phyloP scores from a whole-genome alignment of 2,888 invertebrate species.

The Sipha maydis region DNA sequence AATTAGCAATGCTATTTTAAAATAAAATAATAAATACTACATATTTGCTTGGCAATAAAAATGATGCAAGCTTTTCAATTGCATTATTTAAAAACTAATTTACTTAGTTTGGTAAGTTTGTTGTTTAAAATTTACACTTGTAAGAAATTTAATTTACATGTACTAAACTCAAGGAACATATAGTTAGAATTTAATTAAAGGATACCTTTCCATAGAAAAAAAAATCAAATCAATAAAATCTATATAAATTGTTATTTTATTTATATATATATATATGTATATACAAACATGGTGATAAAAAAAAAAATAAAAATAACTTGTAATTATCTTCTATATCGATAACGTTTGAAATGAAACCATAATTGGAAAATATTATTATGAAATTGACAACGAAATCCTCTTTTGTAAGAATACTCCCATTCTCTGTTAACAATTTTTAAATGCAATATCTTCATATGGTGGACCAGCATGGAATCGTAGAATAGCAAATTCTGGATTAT shows the following conservation, averaged over 20 bases:
- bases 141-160: too few species aligned
- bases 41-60: too few species aligned
- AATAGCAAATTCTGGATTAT: conserved; percentile 94
- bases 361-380: conserved; percentile 99
- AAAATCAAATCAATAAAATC: not conserved
- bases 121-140: too few species aligned
- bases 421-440: conserved; percentile 98
- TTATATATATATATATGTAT: not conserved
- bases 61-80: too few species aligned
- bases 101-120: too few species aligned
- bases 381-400: conserved; percentile 98
- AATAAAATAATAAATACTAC: too few species aligned
- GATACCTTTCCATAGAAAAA: not conserved
- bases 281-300: not conserved
- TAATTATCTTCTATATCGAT: conserved; percentile 85
- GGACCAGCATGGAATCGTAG: conserved; percentile 97
- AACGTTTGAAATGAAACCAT: conserved; percentile 99
- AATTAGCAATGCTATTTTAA: too few species aligned
- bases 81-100: too few species aligned
- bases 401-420: conserved; percentile 99
- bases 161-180: too few species aligned
- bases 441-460: conserved; percentile 98
- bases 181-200: too few species aligned
- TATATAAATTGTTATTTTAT: not conserved
- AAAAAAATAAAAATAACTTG: not conserved